phyloP scores from a whole-genome alignment of 2,797 vertebrate genomes.

The Ceryle rudis region DNA sequence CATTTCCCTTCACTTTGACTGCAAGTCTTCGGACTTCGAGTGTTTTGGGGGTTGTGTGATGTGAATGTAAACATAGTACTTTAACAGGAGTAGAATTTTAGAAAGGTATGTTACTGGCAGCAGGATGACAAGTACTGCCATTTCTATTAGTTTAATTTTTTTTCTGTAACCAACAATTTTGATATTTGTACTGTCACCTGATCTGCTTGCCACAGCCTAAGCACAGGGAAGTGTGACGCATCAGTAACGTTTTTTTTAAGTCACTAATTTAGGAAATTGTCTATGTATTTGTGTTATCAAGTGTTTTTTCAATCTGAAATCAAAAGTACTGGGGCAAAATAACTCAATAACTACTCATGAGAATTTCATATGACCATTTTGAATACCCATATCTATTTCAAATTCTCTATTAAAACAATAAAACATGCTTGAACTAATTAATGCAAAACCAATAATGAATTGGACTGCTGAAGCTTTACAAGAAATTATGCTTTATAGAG shows the following conservation, averaged over 20 bases:
- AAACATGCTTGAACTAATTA: conserved; percentile 53
- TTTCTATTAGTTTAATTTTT: conserved; percentile 16
- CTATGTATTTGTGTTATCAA: conserved; percentile 32
- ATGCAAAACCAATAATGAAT: conserved; percentile 63
- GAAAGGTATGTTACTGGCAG: conserved; percentile 26
- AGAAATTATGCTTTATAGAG: conserved; percentile 37
- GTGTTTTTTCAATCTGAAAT: conserved; percentile 50
- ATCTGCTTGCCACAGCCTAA: conserved; percentile 42
- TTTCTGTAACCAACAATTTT: background rate
- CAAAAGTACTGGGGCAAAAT: conserved; percentile 32
- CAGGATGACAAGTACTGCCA: conserved; percentile 16
- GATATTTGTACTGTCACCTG: conserved; percentile 25
- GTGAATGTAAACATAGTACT: conserved; percentile 60
- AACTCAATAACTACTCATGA: conserved; percentile 38
- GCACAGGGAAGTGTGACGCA: conserved; percentile 30
- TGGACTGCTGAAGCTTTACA: conserved; percentile 58
- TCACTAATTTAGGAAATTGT: conserved; percentile 54
- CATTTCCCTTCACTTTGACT: conserved; percentile 47
- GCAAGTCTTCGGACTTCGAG: conserved; percentile 12
- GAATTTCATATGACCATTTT: conserved; percentile 44
- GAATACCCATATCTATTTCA: conserved; percentile 29
- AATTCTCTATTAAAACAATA: conserved; percentile 54
- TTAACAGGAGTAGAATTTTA: conserved; percentile 39
- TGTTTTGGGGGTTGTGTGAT: conserved; percentile 48
- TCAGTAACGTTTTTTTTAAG: conserved; percentile 39